A percentile compares a stretch with the other conserved stretches of the same genome.
Evolutionary conservation across 2,888 invertebrate genomes (phyloP).

Genomic region (Neoitamus cyanurus): DNA sequence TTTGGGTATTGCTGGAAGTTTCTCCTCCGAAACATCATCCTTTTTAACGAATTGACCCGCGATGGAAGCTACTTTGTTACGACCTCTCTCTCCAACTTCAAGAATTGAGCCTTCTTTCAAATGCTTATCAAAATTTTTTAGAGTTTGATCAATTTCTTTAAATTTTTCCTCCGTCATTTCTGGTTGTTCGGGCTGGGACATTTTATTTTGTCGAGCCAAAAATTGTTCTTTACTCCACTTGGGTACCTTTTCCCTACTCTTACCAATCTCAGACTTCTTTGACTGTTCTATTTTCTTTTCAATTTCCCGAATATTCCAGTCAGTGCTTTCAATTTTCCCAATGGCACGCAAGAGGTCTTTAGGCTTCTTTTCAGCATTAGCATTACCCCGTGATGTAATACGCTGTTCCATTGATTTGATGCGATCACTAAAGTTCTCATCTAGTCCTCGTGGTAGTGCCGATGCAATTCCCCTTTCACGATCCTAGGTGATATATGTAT

Average conservation of each 20-base stretch:
- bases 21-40: constrained; percentile 65
- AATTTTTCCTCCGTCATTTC: constrained; percentile 72
- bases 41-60: constrained; percentile 78
- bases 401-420: constrained; percentile 84
- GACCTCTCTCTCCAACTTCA: constrained; percentile 72
- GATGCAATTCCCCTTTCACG: constrained; percentile 65
- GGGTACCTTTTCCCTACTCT: constrained; percentile 80
- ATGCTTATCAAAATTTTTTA: constrained; percentile 78
- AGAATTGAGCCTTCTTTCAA: constrained; percentile 81
- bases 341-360: constrained; percentile 88
- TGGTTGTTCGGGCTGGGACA: constrained; percentile 74
- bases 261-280: constrained; percentile 65
- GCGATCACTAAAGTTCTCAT: constrained; percentile 66
- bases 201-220: constrained; percentile 76
- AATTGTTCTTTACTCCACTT: constrained; percentile 89
- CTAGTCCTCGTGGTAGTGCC: constrained; percentile 61
- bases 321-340: constrained; percentile 87
- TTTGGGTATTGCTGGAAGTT: constrained; percentile 61
- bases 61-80: constrained; percentile 85
- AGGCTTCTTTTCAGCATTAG: constrained; percentile 78
- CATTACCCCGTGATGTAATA: constrained; percentile 71
- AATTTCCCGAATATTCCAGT: constrained; percentile 92
- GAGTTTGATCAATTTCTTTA: constrained; percentile 77
- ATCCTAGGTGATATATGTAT: constrained; percentile 57
- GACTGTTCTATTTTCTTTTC: constrained; percentile 84